Evolutionary conservation across 2,888 invertebrate species (phyloP), one percentile per base, ranked within the genome.

Genomic region (Eupithecia tripunctaria): DNA sequence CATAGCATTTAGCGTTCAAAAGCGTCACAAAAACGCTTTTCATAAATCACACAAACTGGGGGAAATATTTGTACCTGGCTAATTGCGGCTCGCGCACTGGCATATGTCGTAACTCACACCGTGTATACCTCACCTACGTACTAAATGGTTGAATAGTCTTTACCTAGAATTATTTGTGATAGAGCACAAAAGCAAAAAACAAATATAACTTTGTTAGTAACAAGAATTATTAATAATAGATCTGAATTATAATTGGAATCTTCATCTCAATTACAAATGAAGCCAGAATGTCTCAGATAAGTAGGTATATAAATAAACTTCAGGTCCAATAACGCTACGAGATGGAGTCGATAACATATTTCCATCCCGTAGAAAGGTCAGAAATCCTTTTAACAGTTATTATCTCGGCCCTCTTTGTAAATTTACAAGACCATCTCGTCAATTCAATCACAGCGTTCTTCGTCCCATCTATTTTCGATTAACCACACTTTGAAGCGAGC

Each of bases 61-160:
- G 85, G 83, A 78, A 78, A 84, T 86, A 84, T 88, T 88, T 88
- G 86, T 83, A 82, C 77, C 78, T 72, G 74, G 80, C 86, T 88
- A 88, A 88, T 88, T 88, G 87, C 82, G 77, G 82, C 80, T 79
- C 80, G 80, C 76, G 79, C 81, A 81, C 75, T 64, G 73, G 80
- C 81, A 87, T 85, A 86, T 75, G 76, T 68, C 71, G 75, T 70
- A 67, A 75, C 70, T 77, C 77, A 75, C 47, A 75, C 47, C 68
- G 0, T 47, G 47, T 18, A 7, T n/a, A 43, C n/a, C 47, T 51
- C 25, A 56, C 25, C 56, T 56, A 25, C 21, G 56, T 14, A 56
- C 56, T 2, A 56, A 56, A 56, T 25, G 25, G 56, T 56, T 56
- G 56, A 25, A 56, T 14, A 25, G 21, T 32, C 32, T 32, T 1